Base-by-base conservation (phyloP, 2,888 invertebrate genomes). In the Bhutanitis thaidina region DNA sequence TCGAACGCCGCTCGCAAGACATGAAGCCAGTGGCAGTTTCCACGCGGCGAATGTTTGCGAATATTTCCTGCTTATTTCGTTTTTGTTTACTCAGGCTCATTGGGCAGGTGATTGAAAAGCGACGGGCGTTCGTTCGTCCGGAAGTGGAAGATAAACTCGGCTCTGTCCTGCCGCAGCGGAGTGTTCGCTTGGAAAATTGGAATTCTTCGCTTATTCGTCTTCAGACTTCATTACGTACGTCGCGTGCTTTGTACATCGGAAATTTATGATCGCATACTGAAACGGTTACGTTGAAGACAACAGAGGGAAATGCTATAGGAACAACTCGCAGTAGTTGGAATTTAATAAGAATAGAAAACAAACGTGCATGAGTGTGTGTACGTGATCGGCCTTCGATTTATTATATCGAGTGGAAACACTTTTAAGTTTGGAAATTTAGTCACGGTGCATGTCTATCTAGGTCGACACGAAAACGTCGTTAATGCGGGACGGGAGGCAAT, bases 401-500 rank as follows among this genome's bases (percentile, higher is more conserved):
- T 48, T 41, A 35, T 36, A 27, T 41, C 29, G 44, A 54, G 54
- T 55, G 46, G 57, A 39, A 32, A 46, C 57, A 61, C 50, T 54
- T 20, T 20, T 16, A 61, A 63, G 61, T 63, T 66, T 39, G 52
- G 59, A 64, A 67, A 64, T 66, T 64, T 64, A 57, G 65, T 65
- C 58, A 58, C 49, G 49, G 53, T 66, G 59, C 53, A 58, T 55
- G 52, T 54, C 57, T 61, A 78, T 77, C 69, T 80, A 77, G 80
- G 80, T 79, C 77, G 74, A 65, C 67, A 74, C 64, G 68, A 74
- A 74, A 61, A 61, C 69, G 72, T 74, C 69, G 76, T 76, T 78
- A 77, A 74, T 75, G 70, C 72, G 71, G 76, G 71, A 68, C 74
- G 74, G 74, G 67, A 74, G 75, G 78, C 79, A 86, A 86, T 85